Evolutionary conservation across 1,140 invertebrate species (phyloP).

Genomic region (Pseudomyrmex dendroicus): DNA sequence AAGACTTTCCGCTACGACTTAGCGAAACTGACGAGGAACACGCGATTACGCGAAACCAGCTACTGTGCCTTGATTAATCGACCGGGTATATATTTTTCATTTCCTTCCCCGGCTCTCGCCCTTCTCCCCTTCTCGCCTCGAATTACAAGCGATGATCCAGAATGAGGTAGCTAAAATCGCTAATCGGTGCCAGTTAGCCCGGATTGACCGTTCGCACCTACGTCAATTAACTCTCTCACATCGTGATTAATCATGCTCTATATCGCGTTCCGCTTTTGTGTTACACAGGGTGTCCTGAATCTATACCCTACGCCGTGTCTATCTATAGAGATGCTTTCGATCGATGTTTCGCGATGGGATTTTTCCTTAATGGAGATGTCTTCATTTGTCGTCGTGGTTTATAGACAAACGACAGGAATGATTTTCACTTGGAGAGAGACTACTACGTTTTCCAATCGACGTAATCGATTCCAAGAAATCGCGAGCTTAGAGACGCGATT

Average conservation of each 20-base stretch:
- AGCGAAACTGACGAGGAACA: background rate
- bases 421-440: too few species aligned
- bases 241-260: constrained; percentile 18
- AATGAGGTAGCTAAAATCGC: constrained; percentile 47
- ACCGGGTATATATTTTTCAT: constrained; percentile 29
- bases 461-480: constrained; percentile 20
- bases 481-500: background rate
- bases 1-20: constrained; percentile 19
- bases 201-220: constrained; percentile 19
- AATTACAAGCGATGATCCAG: constrained; percentile 21
- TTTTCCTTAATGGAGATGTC: background rate
- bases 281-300: background rate
- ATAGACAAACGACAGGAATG: background rate
- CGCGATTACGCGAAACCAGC: constrained; percentile 21
- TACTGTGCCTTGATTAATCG: constrained; percentile 42
- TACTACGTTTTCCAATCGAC: background rate
- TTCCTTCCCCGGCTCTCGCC: background rate
- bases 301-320: background rate
- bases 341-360: background rate
- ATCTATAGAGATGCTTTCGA: too few species aligned
- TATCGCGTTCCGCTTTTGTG: background rate
- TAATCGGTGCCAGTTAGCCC: constrained; percentile 44
- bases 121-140: too few species aligned
- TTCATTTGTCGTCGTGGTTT: constrained; percentile 9
- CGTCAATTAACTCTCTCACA: constrained; percentile 43